These are phyloP conservation scores for Dryoscopus gambensis DNA, from an alignment of 2,113 vertebrate species.

Conservation along the genomic window DNA sequence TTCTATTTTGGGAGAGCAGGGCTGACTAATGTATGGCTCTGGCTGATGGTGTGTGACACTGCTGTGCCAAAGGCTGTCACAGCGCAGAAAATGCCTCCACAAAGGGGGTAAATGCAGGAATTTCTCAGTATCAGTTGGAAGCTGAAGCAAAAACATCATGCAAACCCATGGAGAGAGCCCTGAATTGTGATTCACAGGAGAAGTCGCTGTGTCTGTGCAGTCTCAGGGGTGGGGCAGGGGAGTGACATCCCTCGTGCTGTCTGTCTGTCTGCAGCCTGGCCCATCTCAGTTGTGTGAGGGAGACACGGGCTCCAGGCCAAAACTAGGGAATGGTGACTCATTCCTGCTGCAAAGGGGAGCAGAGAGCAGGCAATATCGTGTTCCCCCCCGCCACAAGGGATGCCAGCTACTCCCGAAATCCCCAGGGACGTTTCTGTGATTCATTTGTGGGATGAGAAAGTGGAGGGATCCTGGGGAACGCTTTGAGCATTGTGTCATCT, in stretches of 20 bases:
- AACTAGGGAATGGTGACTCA: neutral
- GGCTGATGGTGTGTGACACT: neutral
- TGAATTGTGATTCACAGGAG: neutral
- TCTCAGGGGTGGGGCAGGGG: neutral
- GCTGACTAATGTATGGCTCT: neutral
- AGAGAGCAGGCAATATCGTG: rapidly evolving
- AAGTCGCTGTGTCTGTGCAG: neutral
- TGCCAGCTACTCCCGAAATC: neutral
- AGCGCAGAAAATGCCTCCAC: neutral
- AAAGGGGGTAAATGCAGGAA: neutral
- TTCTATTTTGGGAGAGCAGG: neutral
- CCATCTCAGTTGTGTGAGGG: rapidly evolving
- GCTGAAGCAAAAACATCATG: neutral
- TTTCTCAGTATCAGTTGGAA: neutral
- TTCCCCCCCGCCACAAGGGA: neutral
- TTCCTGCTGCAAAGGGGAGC: neutral
- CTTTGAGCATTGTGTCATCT: neutral
- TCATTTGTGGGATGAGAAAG: neutral
- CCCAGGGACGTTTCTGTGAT: rapidly evolving
- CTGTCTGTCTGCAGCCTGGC: neutral
- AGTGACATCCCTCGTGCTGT: rapidly evolving
- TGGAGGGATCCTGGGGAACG: neutral
- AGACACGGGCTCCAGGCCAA: neutral
- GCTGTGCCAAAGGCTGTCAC: neutral
- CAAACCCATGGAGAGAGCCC: rapidly evolving